Evolutionary conservation across 2,888 invertebrate genomes (phyloP).

Genomic region (Synergus japonicus): DNA sequence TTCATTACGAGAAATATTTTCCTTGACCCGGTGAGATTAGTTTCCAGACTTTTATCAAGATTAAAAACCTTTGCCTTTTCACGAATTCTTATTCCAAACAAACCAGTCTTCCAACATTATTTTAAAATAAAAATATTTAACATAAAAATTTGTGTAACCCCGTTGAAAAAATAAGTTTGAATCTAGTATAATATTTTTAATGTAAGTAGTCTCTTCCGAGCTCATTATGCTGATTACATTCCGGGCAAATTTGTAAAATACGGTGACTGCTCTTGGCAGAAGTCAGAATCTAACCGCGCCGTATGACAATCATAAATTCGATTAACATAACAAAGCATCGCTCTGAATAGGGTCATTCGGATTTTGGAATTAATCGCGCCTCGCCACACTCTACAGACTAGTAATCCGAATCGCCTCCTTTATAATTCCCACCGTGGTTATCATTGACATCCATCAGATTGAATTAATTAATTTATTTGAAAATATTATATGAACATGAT

Average conservation of each 20-base stretch:
- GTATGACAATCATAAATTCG: conserved; percentile 61
- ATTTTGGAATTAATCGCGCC: conserved; percentile 72
- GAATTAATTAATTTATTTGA: conserved; percentile 27
- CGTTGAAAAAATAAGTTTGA: conserved; percentile 58
- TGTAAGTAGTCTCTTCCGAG: conserved; percentile 53
- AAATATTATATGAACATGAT: neutral
- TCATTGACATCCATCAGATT: conserved; percentile 15
- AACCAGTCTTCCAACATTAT: too few relatives aligned
- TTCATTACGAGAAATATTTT: conserved; percentile 2
- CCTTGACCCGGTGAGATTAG: conserved; percentile 8
- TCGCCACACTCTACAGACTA: conserved; percentile 55
- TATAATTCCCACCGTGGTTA: conserved; percentile 18
- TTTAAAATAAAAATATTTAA: too few relatives aligned
- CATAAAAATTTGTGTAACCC: neutral
- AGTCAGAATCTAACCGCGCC: conserved; percentile 53
- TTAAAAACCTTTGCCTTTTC: neutral
- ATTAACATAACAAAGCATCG: conserved; percentile 72
- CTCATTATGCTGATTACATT: conserved; percentile 64
- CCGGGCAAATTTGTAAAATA: conserved; percentile 31
- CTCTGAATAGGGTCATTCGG: conserved; percentile 73
- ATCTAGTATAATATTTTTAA: conserved; percentile 59
- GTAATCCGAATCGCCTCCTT: conserved; percentile 23
- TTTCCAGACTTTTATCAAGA: conserved; percentile 9
- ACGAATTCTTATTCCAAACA: neutral
- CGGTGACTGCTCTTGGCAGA: conserved; percentile 45